Evolutionary conservation across 2,797 vertebrate genomes (phyloP).

Genomic region (Acanthurus tractus): DNA sequence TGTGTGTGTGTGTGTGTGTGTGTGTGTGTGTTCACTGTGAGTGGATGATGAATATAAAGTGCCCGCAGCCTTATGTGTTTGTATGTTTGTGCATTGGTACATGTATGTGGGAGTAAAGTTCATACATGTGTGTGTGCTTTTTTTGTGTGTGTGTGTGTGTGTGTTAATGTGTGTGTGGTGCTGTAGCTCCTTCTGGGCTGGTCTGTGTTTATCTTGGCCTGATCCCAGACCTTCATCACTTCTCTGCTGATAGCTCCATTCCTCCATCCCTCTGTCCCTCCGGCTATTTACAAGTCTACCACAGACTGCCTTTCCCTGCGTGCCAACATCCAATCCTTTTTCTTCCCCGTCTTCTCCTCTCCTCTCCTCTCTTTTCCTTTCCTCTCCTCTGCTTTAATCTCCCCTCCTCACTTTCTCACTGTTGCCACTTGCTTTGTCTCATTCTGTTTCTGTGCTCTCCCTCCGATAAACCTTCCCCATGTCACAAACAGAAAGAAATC

Average conservation of each 20-base stretch:
- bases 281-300: constrained; percentile 85
- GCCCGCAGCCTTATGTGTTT: constrained; percentile 56
- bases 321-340: constrained; percentile 81
- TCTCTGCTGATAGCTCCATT: constrained; percentile 85
- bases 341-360: neutral
- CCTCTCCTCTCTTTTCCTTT: neutral
- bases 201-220: constrained; percentile 87
- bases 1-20: neutral
- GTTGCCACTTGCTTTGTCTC: constrained; percentile 71
- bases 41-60: constrained; percentile 54
- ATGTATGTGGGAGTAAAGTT: constrained; percentile 43
- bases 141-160: constrained; percentile 1
- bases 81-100: constrained; percentile 54
- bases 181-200: constrained; percentile 77
- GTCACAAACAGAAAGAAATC: constrained; percentile 36
- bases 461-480: neutral
- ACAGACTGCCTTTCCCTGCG: constrained; percentile 76
- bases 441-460: constrained; percentile 46
- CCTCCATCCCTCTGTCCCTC: constrained; percentile 79
- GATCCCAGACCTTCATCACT: constrained; percentile 85
- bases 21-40: constrained; percentile 22
- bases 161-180: constrained; percentile 43
- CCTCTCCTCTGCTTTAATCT: constrained; percentile 17
- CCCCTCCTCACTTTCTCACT: constrained; percentile 31
- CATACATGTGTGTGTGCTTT: constrained; percentile 7